Evolutionary conservation across 2,797 vertebrate species (phyloP), one percentile per base, ranked within the genome.

Genomic region (Cossypha polioptera): DNA sequence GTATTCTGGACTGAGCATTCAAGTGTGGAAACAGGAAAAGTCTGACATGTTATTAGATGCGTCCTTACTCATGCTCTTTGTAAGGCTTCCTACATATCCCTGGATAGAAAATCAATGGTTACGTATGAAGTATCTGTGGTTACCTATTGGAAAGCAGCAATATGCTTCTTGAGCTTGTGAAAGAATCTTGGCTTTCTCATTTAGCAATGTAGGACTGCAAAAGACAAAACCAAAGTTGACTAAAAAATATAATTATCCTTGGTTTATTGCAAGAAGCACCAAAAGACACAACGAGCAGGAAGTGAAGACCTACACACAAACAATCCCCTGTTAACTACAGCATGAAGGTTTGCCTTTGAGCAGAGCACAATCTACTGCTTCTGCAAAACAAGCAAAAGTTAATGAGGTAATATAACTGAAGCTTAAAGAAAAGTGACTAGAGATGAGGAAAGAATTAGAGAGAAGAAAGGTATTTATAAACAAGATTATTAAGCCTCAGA

Each of bases 71-170:
- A 91, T 96, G 94, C 89, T 96, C 86, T 96, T 96, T 91, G 86
- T 96, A 92, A 89, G 85, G 76, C 95, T 96, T 95, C 94, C 87
- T 96, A 12, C 92, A 86, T 80, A 92, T 94, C 96, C 86, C 91
- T 95, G 82, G 91, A 75, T 92, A 97, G 95, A 96, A 97, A 95
- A 96, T 91, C 96, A 95, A 92, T 96, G 93, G 93, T 94, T 97
- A 95, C 86, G 3, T 94, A 96, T 92, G 96, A 97, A 93, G 71
- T 76, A 83, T 85, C 67, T 74, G 90, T 86, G 71, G 79, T 90
- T 96, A 71, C 77, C 92, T 92, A 83, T 78, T 80, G 88, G 91
- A 95, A 93, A 92, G 86, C 78, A 88, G 86, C 65, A 88, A 92
- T 93, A 85, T 79, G 55, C 33, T 86, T 81, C 57, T 68, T 47